Percentiles rank a stretch among this genome's conserved stretches.
phyloP scores from a whole-genome alignment of 2,888 invertebrate species.

The Leistus spinibarbis region DNA sequence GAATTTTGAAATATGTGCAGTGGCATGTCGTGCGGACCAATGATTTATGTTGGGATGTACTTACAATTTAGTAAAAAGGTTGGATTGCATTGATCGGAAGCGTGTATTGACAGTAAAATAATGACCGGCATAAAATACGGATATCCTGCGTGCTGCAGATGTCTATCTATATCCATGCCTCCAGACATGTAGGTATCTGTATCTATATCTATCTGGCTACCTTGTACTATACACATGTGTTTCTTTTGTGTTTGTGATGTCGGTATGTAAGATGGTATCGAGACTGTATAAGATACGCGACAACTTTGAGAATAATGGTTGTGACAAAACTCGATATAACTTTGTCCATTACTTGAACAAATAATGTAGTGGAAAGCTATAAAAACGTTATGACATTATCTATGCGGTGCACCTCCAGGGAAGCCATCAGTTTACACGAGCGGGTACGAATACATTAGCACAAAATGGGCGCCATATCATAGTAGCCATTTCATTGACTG shows the following conservation, averaged over 20 bases:
- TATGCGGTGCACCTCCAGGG: conserved; percentile 29
- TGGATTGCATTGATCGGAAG: neutral
- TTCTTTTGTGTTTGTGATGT: neutral
- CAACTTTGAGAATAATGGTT: conserved; percentile 18
- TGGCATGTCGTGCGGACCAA: neutral
- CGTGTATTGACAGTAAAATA: neutral
- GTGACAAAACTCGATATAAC: conserved; percentile 39
- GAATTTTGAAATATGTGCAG: neutral
- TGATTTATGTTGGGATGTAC: neutral
- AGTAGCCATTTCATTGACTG: neutral
- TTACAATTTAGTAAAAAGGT: neutral
- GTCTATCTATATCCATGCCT: neutral
- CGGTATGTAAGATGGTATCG: conserved; percentile 9
- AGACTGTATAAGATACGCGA: conserved; percentile 11
- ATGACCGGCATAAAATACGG: neutral
- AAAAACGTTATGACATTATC: conserved; percentile 39
- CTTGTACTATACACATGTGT: no score
- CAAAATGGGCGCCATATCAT: conserved; percentile 1
- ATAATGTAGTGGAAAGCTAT: conserved; percentile 39
- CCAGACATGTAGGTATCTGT: neutral
- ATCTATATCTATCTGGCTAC: no score
- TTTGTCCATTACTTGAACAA: conserved; percentile 39
- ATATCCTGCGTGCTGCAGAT: neutral
- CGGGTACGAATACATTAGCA: conserved; percentile 33
- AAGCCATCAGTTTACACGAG: conserved; percentile 27